Conservation (phyloP, 2,888 invertebrate genomes). For the Dermolepida albohirtum region DNA sequence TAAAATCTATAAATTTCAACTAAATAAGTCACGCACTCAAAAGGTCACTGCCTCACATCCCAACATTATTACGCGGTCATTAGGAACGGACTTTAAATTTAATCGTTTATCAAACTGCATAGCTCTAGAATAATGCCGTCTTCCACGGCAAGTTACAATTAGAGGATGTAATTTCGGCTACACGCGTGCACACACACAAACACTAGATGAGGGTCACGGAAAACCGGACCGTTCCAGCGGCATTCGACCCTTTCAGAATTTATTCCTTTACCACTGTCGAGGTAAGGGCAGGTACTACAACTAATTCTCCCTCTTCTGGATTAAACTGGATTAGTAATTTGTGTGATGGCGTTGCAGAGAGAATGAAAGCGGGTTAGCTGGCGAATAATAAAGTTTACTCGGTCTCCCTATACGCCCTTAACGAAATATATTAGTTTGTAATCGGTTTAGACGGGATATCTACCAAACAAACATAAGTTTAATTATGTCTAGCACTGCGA, state of each 20-base stretch:
- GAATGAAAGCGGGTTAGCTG: neutral
- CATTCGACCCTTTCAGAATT: slow-evolving; percentile 9
- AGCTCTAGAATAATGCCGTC: slow-evolving; percentile 3
- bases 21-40: no score
- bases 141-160: neutral
- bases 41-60: neutral
- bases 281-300: slow-evolving; percentile 8
- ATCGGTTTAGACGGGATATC: slow-evolving; percentile 6
- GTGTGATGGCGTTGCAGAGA: neutral
- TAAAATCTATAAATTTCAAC: no score
- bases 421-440: slow-evolving; percentile 9
- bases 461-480: slow-evolving; percentile 6
- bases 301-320: slow-evolving; percentile 17
- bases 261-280: neutral
- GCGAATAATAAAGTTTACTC: slow-evolving; percentile 5
- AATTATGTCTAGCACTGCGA: neutral
- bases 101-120: slow-evolving; percentile 11
- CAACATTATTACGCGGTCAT: slow-evolving; percentile 1
- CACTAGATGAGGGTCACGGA: neutral
- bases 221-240: neutral
- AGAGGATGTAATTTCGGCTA: neutral
- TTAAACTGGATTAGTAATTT: slow-evolving; percentile 20
- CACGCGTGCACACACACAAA: neutral
- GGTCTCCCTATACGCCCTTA: slow-evolving; percentile 7
- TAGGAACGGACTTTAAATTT: slow-evolving; percentile 10